Base-by-base conservation (phyloP, 2,888 invertebrate species). In the Atrina japonica region DNA sequence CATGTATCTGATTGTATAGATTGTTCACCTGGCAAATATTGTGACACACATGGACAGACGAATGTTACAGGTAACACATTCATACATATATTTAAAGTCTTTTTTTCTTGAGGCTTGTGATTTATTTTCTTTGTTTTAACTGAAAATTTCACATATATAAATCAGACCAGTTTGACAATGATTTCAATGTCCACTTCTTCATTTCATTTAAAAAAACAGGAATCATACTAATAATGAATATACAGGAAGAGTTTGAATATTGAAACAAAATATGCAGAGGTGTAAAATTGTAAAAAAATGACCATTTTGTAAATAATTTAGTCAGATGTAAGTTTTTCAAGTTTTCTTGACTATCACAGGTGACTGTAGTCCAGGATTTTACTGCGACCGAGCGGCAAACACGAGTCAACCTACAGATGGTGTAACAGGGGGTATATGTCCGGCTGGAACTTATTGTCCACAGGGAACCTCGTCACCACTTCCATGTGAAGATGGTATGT, bases 11-110 rank as follows among this genome's bases (percentile, higher is more conserved):
- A 88, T 56, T 89, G 89, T 72, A 73, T 86, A n/a, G 76, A 79
- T 63, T 89, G 89, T 75, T 82, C 87, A 6, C 85, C 85, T 11
- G 88, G 89, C 18, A 80, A 83, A 41, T 89, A 84, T 76, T 89
- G 89, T 77, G 84, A 72, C 7, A 73, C 72, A 9, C 71, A 76
- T 25, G 88, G 87, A 18, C 82, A 81, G n/a, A 75, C 78, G 16
- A 88, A 88, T 72, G 80, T 73, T 49, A 88, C 88, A 72, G 88
- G 88, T 87, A 65, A 63, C 27, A 40, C 3, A 21, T 40, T 21
- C 43, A 16, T 18, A 14, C n/a, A 50, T 2, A 23, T n/a, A n/a
- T n/a, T n/a, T n/a, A n/a, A n/a, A 9, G 14, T 11, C 14, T 50
- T 23, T 21, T 5, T 5, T 14, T 14, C n/a, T 21, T 50, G 6